Evolutionary conservation across 2,113 vertebrate species (phyloP).

Genomic region (Setophaga kirtlandii): DNA sequence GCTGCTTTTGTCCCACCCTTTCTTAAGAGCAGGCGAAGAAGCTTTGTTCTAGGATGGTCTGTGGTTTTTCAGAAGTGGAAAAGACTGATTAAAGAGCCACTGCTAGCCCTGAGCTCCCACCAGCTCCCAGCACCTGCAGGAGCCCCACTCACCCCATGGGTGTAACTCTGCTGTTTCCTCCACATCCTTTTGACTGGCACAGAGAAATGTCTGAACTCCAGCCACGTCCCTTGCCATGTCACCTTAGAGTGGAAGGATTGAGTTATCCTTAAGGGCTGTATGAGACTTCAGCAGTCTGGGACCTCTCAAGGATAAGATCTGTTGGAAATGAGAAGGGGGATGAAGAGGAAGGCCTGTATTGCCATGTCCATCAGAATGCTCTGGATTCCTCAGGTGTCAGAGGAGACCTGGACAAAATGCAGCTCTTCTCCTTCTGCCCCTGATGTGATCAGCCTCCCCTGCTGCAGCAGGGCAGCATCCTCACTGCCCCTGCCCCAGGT

Average conservation of each 20-base stretch:
- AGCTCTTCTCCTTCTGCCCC: neutral
- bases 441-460: neutral
- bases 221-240: neutral
- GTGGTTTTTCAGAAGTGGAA: neutral
- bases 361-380: neutral
- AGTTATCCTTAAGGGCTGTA: neutral
- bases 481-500: neutral
- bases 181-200: neutral
- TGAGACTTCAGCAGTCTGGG: neutral
- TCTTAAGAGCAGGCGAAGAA: neutral
- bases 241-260: neutral
- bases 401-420: neutral
- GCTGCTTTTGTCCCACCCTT: conserved; percentile 19
- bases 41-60: neutral
- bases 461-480: neutral
- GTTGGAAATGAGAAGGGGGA: neutral
- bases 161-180: neutral
- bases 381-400: neutral
- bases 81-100: neutral
- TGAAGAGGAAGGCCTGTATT: neutral
- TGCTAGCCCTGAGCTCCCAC: neutral
- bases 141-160: neutral
- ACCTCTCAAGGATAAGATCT: neutral
- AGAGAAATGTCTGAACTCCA: neutral
- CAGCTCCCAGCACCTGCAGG: neutral